phyloP scores from a whole-genome alignment of 2,797 vertebrate genomes.

The Cuculus canorus region DNA sequence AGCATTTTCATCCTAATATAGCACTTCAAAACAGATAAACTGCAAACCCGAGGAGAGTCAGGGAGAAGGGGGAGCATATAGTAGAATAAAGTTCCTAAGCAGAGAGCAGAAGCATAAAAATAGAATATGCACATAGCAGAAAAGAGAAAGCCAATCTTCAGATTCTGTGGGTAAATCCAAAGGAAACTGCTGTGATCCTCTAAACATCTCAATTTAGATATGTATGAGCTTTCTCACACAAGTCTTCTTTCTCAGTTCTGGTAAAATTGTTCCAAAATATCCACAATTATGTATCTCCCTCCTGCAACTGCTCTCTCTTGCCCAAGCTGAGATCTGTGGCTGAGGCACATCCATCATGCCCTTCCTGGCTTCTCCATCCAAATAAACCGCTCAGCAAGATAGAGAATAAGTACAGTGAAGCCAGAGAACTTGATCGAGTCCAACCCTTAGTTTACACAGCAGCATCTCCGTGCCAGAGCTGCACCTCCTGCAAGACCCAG shows the following conservation, averaged over 20 bases:
- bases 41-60: not conserved
- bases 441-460: not conserved
- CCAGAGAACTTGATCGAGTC: not conserved
- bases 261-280: not conserved
- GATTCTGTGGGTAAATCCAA: constrained; percentile 24
- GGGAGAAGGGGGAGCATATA: not conserved
- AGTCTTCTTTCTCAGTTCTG: constrained; percentile 34
- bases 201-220: constrained; percentile 21
- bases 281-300: not conserved
- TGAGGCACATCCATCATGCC: not conserved
- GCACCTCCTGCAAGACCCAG: not conserved
- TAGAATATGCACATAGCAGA: not conserved
- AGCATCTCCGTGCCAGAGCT: not conserved
- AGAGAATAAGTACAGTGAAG: not conserved
- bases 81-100: not conserved
- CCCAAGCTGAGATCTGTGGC: not conserved
- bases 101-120: constrained; percentile 16
- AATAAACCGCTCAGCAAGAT: not conserved
- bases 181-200: constrained; percentile 19
- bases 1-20: not conserved
- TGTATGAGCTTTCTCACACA: constrained; percentile 37
- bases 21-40: not conserved
- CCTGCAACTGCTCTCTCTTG: not conserved
- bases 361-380: not conserved
- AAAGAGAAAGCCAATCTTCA: constrained; percentile 11